Conservation (phyloP, 1,140 invertebrate genomes). For the Rhyacophila brunnea region DNA sequence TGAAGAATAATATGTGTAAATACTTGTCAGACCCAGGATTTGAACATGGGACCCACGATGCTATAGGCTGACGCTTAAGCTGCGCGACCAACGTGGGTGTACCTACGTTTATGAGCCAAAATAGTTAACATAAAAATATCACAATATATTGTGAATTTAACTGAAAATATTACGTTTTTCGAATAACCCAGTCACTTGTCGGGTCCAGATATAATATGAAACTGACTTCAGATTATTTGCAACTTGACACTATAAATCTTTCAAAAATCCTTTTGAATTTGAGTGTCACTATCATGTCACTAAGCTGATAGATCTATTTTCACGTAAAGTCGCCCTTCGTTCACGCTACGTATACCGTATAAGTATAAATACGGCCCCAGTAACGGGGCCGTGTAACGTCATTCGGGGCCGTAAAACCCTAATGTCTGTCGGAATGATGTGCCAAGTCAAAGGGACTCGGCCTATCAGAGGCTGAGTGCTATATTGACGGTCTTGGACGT, state of each 20-base stretch:
- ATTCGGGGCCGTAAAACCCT: constrained; percentile 20
- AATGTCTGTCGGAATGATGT: constrained; percentile 26
- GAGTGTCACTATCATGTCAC: background rate
- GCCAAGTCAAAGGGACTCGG: constrained; percentile 27
- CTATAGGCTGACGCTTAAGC: no score
- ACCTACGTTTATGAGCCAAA: no score
- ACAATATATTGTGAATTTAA: no score
- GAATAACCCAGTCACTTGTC: no score
- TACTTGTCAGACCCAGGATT: no score
- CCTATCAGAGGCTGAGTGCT: constrained; percentile 7
- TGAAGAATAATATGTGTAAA: no score
- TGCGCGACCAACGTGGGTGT: no score
- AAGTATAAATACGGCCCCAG: background rate
- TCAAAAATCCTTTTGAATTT: background rate
- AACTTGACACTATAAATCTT: background rate
- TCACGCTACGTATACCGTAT: background rate
- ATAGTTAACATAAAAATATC: no score
- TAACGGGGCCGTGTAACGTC: no score
- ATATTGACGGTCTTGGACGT: background rate
- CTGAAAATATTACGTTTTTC: no score
- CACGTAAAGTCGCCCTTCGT: background rate
- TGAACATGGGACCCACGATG: no score
- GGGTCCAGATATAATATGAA: no score
- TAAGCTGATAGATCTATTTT: background rate
- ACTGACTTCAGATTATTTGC: background rate